These are phyloP conservation scores for Trematomus loennbergii DNA, from an alignment of 2,113 vertebrate species.

Conservation along the genomic window DNA sequence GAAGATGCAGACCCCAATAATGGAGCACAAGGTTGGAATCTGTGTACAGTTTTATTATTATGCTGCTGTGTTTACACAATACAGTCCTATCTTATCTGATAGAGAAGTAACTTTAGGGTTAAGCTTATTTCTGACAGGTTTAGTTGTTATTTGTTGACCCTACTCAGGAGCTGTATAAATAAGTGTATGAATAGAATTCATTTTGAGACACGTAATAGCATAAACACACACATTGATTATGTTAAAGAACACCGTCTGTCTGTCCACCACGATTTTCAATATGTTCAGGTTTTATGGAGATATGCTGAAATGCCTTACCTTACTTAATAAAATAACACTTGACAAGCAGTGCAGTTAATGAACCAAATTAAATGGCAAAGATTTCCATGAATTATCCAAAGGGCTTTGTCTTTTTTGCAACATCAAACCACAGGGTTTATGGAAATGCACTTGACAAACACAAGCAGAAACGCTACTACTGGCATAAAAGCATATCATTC, in stretches of 20 bases:
- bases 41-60: no score
- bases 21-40: slow-evolving; percentile 91
- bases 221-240: neutral
- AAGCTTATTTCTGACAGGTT: neutral
- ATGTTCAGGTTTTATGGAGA: neutral
- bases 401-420: neutral
- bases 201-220: neutral
- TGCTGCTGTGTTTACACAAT: no score
- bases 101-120: neutral
- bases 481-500: slow-evolving; percentile 16
- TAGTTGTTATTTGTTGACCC: neutral
- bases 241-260: neutral
- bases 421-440: neutral
- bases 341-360: neutral
- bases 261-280: neutral
- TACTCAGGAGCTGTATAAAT: no score
- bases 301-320: neutral
- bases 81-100: neutral
- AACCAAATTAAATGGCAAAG: neutral
- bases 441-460: slow-evolving; percentile 9
- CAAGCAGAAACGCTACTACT: neutral
- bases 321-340: neutral
- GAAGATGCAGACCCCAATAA: slow-evolving; percentile 95
- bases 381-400: neutral
- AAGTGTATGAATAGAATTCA: neutral